A percentile compares a stretch with the other conserved stretches of the same genome.
Conservation (phyloP, 2,888 invertebrate species). For the Pyrgus malvae region DNA sequence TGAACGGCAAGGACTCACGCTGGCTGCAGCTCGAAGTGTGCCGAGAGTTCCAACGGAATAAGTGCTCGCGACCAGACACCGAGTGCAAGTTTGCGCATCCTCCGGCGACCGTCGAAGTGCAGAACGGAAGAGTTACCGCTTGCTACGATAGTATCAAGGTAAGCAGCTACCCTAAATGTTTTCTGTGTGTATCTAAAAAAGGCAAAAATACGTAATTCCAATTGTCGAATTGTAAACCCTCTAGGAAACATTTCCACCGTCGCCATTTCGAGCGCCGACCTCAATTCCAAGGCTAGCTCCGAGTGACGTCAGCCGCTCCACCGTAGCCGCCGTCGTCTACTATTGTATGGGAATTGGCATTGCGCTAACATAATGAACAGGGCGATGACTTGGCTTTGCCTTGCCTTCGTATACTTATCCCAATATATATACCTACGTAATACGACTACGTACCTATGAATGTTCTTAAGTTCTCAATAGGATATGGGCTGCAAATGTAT, state of each 20-base stretch:
- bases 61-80: slow-evolving; percentile 99
- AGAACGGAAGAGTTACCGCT: slow-evolving; percentile 99
- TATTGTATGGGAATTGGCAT: slow-evolving; percentile 72
- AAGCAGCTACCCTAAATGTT: slow-evolving; percentile 57
- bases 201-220: slow-evolving; percentile 23
- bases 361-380: slow-evolving; percentile 63
- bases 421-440: slow-evolving; percentile 19
- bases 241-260: slow-evolving; percentile 68
- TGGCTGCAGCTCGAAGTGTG: slow-evolving; percentile 99
- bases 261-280: slow-evolving; percentile 67
- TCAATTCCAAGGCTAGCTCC: slow-evolving; percentile 74
- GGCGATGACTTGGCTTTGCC: slow-evolving; percentile 58
- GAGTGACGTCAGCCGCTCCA: slow-evolving; percentile 70
- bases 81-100: slow-evolving; percentile 99
- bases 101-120: slow-evolving; percentile 99
- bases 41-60: slow-evolving; percentile 99
- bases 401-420: slow-evolving; percentile 36
- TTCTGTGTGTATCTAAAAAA: not conserved
- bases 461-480: not conserved
- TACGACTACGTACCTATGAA: too few species aligned
- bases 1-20: slow-evolving; percentile 99
- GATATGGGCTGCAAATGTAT: not conserved
- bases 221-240: slow-evolving; percentile 43
- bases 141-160: slow-evolving; percentile 99
- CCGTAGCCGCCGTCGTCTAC: slow-evolving; percentile 53